Conservation (phyloP, 2,888 invertebrate species). For the Leptopilina syphax region DNA sequence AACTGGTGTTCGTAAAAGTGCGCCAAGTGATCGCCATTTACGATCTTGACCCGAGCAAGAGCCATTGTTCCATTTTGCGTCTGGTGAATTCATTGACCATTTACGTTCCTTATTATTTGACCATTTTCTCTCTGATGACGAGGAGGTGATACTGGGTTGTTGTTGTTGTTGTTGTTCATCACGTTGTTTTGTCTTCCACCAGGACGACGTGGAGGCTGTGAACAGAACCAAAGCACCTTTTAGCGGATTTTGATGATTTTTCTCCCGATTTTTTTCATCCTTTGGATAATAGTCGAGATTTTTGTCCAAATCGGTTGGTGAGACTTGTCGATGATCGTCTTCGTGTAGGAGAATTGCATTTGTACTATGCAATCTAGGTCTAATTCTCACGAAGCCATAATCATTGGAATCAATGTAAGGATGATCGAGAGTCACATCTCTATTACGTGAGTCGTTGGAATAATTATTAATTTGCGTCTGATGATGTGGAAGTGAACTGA, state of each 20-base stretch:
- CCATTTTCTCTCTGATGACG: slow-evolving; percentile 72
- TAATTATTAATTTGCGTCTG: slow-evolving; percentile 53
- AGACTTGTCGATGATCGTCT: slow-evolving; percentile 64
- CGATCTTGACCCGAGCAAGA: slow-evolving; percentile 72
- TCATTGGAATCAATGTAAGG: slow-evolving; percentile 67
- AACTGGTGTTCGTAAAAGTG: slow-evolving; percentile 73
- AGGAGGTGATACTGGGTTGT: slow-evolving; percentile 61
- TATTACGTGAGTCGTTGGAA: slow-evolving; percentile 55
- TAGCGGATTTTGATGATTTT: slow-evolving; percentile 71
- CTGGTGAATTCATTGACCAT: slow-evolving; percentile 66
- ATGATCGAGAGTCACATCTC: slow-evolving; percentile 55
- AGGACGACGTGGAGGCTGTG: slow-evolving; percentile 73
- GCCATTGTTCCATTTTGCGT: slow-evolving; percentile 66
- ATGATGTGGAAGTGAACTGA: slow-evolving; percentile 57
- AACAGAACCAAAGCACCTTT: slow-evolving; percentile 72
- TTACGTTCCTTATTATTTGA: slow-evolving; percentile 66
- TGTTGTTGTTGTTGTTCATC: slow-evolving; percentile 62
- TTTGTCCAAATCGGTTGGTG: background rate
- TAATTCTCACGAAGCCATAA: slow-evolving; percentile 72
- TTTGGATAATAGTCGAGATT: slow-evolving; percentile 41
- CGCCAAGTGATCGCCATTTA: slow-evolving; percentile 77
- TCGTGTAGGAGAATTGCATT: slow-evolving; percentile 69
- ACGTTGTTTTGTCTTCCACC: slow-evolving; percentile 74
- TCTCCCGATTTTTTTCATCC: slow-evolving; percentile 60
- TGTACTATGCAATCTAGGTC: slow-evolving; percentile 71